Evolutionary conservation across 2,888 invertebrate species (phyloP).

Genomic region (Epinotia bilunana): DNA sequence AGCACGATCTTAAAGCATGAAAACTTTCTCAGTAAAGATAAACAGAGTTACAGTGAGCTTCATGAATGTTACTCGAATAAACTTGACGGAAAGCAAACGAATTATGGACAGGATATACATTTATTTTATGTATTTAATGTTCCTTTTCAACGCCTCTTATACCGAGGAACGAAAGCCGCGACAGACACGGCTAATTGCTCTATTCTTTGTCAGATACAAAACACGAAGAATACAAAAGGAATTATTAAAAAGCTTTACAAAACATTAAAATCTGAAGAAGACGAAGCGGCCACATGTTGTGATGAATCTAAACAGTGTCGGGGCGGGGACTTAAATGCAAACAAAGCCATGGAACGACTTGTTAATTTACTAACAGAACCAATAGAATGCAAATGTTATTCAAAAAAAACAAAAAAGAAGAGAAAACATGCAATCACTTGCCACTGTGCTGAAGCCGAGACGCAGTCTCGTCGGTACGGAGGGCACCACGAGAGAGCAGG

Average conservation of each 20-base stretch:
- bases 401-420: neutral
- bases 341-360: slow-evolving; percentile 3
- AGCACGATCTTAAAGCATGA: neutral
- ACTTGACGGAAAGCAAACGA: neutral
- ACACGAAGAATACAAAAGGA: neutral
- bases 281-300: neutral
- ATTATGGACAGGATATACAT: neutral
- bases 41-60: neutral
- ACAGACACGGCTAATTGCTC: neutral
- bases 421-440: neutral
- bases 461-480: neutral
- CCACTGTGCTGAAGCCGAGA: neutral
- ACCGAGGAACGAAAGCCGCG: neutral
- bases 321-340: neutral
- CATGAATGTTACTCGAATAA: neutral
- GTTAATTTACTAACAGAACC: neutral
- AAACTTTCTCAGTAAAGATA: neutral
- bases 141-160: neutral
- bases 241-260: neutral
- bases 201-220: neutral
- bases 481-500: neutral
- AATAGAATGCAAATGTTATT: slow-evolving; percentile 1
- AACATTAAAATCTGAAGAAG: slow-evolving; percentile 4
- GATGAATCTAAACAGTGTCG: neutral
- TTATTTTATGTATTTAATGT: slow-evolving; percentile 7